These are phyloP conservation scores for Platichthys flesus DNA, from an alignment of 2,113 vertebrate species.

Conservation along the genomic window DNA sequence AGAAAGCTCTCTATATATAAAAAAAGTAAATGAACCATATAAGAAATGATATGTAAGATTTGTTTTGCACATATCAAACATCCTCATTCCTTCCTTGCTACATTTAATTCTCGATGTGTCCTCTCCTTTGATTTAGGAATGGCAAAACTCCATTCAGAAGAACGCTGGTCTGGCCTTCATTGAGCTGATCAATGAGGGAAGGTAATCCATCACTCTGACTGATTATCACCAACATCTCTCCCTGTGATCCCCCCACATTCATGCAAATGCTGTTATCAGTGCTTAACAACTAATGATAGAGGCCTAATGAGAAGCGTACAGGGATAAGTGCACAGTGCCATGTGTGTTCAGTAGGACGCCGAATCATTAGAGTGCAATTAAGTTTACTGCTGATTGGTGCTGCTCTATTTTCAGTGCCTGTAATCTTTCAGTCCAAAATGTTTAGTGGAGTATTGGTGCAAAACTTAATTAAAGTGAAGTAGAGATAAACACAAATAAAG, in stretches of 20 bases:
- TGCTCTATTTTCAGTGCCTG: constrained; percentile 15
- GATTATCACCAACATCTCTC: constrained; percentile 14
- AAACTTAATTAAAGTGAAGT: constrained; percentile 18
- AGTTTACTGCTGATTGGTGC: constrained; percentile 35
- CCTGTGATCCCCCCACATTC: constrained; percentile 31
- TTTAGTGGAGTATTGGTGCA: neutral
- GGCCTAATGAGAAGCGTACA: constrained; percentile 44
- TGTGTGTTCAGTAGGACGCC: constrained; percentile 44
- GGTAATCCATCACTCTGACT: constrained; percentile 84
- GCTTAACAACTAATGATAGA: constrained; percentile 39
- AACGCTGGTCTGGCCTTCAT: constrained; percentile 99
- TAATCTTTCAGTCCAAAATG: constrained; percentile 3
- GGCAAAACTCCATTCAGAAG: constrained; percentile 99
- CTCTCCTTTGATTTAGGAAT: constrained; percentile 88
- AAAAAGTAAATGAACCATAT: too few species aligned
- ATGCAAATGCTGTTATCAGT: constrained; percentile 35
- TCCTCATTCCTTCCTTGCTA: too few species aligned
- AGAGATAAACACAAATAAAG: neutral
- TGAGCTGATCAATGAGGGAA: constrained; percentile 99
- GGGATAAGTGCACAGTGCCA: constrained; percentile 43
- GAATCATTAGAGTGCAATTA: constrained; percentile 45
- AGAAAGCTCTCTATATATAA: too few species aligned
- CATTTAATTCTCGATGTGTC: constrained; percentile 4
- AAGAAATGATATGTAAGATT: neutral
- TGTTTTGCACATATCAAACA: neutral